Base-by-base conservation (phyloP, 1,140 invertebrate species). In the Formica exsecta region DNA sequence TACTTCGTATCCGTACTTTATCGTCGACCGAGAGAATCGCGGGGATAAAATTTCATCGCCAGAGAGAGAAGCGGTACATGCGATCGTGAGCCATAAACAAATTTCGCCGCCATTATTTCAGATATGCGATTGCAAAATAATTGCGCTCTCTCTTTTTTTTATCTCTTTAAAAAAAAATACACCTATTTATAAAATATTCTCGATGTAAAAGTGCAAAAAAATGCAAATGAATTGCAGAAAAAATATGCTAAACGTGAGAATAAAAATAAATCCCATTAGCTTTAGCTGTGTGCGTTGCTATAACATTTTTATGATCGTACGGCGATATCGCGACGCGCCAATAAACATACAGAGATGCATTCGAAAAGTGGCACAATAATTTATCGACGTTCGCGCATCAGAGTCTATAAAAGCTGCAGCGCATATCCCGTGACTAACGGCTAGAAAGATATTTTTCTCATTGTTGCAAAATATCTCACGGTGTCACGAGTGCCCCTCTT, bases 21-120 rank as follows among this genome's bases (percentile, higher is more conserved):
- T 61, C n/a, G 48, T n/a, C 64, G 38, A 19, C 32, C 64, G 38
- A 25, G 36, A 66, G 57, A 81, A 38, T 81, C 54, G 57, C 54
- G 68, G 54, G 54, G 13, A 44, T 83, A 48, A 83, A 83, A 83
- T 74, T 83, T 83, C 22, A 29, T 62, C 57, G 68, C 25, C 68
- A 32, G 25, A 83, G 54, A 83, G 54, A 83, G 73, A 83, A 73
- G 66, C 79, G 38, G 6, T 5, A 32, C 13, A 19, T 8, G 38
- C 7, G 32, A 61, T 62, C 25, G 68, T 19, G 64, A 57, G 48
- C 29, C 22, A 25, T 25, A 51, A 36, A 74, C 68, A 32, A 38
- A 83, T 74, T 59, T 83, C 19, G 54, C 36, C 25, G 54, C 54
- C 38, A 71, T 71, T 73, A 70, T 81, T 57, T 25, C 54, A n/a